phyloP scores from a whole-genome alignment of 2,888 invertebrate species.

The Nemotelus pantherinus region DNA sequence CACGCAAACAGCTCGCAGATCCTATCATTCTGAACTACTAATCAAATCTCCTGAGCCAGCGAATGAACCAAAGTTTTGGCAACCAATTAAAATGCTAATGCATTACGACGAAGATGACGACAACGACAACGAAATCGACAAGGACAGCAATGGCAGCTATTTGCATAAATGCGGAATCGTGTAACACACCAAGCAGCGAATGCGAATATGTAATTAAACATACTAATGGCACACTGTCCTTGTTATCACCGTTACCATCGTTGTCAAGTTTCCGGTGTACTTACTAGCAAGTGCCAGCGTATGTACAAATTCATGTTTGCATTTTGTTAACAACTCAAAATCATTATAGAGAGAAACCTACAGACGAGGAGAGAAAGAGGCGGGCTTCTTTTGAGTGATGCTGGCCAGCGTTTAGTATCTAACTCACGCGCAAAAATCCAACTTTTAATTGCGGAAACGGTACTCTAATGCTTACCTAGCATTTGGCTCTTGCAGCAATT shows the following conservation, averaged over 20 bases:
- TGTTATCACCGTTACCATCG: background rate
- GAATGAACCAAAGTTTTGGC: background rate
- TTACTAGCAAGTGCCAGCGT: too few species aligned
- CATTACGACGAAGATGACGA: background rate
- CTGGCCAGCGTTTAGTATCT: too few species aligned
- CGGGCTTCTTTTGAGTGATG: too few species aligned
- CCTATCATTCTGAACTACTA: background rate
- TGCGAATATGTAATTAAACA: conserved; percentile 9
- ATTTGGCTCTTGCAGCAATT: too few species aligned
- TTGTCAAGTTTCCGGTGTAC: background rate
- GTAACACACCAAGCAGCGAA: background rate
- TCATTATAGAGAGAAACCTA: too few species aligned
- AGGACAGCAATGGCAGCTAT: background rate
- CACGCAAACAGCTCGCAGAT: background rate
- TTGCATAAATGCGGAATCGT: conserved; percentile 8
- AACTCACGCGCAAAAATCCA: too few species aligned
- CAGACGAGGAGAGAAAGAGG: too few species aligned
- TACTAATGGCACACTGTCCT: conserved; percentile 1
- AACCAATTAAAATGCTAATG: conserved; percentile 30
- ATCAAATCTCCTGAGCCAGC: background rate
- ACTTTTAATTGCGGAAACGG: too few species aligned
- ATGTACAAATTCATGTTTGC: too few species aligned
- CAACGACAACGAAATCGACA: too few species aligned
- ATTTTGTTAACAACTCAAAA: too few species aligned
- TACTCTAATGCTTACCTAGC: too few species aligned